Percentiles rank a stretch among this genome's conserved stretches.
Evolutionary conservation across 2,888 invertebrate genomes (phyloP).

Genomic region (Caenorhabditis plicata): DNA sequence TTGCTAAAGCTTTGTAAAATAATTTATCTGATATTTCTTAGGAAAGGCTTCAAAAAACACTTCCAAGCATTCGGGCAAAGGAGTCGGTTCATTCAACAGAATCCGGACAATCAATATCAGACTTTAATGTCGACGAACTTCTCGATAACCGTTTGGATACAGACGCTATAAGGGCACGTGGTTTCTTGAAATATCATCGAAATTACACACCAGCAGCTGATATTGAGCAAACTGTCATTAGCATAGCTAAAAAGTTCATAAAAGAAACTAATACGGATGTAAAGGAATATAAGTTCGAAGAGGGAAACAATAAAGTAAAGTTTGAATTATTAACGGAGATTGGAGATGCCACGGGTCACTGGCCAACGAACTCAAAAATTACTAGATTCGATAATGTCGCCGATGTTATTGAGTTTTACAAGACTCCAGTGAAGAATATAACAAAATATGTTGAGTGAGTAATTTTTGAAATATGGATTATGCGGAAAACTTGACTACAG

Average conservation of each 20-base stretch:
- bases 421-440: conserved; percentile 53
- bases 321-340: conserved; percentile 16
- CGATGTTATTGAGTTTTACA: conserved; percentile 57
- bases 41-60: conserved; percentile 19
- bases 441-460: conserved; percentile 47
- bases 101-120: conserved; percentile 10
- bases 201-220: conserved; percentile 37
- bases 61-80: conserved; percentile 20
- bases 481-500: conserved; percentile 14
- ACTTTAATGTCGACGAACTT: conserved; percentile 25
- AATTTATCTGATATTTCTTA: neutral
- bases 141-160: conserved; percentile 36
- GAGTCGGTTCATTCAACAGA: conserved; percentile 14
- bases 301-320: conserved; percentile 18
- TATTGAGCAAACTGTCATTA: conserved; percentile 17
- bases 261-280: conserved; percentile 7
- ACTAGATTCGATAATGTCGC: conserved; percentile 44
- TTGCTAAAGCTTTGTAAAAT: too few species aligned
- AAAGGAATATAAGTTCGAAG: conserved; percentile 16
- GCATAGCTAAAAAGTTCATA: conserved; percentile 6
- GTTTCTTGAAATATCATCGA: conserved; percentile 41
- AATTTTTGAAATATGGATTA: neutral
- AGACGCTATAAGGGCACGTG: conserved; percentile 58
- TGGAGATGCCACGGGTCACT: conserved; percentile 35
- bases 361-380: conserved; percentile 52